Evolutionary conservation across 2,888 invertebrate genomes (phyloP).

Genomic region (Pyrrhia umbra): DNA sequence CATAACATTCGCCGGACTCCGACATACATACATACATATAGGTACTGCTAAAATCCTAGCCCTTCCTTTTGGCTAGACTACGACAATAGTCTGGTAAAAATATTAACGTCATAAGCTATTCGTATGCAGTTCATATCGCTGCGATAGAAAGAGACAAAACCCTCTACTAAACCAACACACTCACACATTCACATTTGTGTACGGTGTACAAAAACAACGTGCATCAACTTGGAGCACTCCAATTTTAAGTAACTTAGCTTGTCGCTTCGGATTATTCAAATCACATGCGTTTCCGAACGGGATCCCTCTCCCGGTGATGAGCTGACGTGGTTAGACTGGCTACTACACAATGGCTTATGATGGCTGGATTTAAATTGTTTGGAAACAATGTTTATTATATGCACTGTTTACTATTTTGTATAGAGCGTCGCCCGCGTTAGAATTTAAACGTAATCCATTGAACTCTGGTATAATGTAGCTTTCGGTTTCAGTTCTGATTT

Average conservation of each 20-base stretch:
- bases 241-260: slow-evolving; percentile 57
- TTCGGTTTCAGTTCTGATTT: no score
- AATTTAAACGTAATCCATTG: no score
- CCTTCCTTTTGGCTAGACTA: no score
- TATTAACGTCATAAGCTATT: no score
- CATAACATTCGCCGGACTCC: no score
- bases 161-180: no score
- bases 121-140: neutral
- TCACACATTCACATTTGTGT: neutral
- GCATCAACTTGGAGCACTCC: slow-evolving; percentile 29
- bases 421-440: no score
- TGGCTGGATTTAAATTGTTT: slow-evolving; percentile 24
- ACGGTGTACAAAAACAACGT: slow-evolving; percentile 14
- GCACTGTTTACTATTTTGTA: no score
- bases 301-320: neutral
- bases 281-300: slow-evolving; percentile 37
- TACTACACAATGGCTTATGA: slow-evolving; percentile 10
- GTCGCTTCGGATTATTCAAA: slow-evolving; percentile 58
- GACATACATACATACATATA: no score
- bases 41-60: no score
- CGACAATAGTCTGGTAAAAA: no score
- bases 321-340: neutral
- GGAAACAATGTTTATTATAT: neutral
- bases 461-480: no score
- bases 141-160: neutral